Conservation (phyloP, 2,888 invertebrate species). For the Oscheius sp. region DNA sequence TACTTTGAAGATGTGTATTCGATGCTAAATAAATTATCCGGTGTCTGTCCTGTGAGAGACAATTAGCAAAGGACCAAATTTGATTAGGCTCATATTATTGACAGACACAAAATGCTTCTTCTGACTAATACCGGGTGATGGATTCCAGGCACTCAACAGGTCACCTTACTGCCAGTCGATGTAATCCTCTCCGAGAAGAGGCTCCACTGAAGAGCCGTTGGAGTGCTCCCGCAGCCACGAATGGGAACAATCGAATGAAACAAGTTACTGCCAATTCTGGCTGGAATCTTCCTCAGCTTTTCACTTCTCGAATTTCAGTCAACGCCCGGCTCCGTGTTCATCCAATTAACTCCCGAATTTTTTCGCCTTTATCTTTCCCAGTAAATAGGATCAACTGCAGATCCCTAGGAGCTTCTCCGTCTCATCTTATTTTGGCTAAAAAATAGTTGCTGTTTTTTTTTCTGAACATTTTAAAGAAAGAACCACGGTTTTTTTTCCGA, state of each 20-base stretch:
- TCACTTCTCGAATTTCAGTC: conserved; percentile 21
- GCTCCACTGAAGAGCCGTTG: conserved; percentile 14
- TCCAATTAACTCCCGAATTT: conserved; percentile 21
- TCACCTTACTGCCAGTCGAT: conserved; percentile 6
- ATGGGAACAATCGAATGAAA: not conserved
- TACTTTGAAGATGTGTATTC: not conserved
- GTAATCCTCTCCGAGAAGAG: conserved; percentile 23
- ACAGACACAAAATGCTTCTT: not conserved
- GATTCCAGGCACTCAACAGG: conserved; percentile 20
- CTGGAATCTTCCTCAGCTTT: not conserved
- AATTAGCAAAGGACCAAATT: conserved; percentile 20
- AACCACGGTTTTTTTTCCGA: no score
- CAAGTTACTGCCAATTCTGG: not conserved
- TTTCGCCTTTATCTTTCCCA: not conserved
- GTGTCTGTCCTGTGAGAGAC: not conserved
- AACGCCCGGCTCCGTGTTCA: conserved; percentile 9
- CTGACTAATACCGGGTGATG: conserved; percentile 11
- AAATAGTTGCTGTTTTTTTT: no score
- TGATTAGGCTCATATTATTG: conserved; percentile 28
- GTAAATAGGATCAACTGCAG: no score
- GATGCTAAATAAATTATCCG: conserved; percentile 5
- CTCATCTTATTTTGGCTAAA: no score
- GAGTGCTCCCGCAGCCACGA: conserved; percentile 14
- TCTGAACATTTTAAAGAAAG: no score
- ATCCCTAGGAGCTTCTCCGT: no score